Percentiles rank a stretch among this genome's conserved stretches.
Evolutionary conservation across 2,888 invertebrate genomes (phyloP).

Genomic region (Tyria jacobaeae): DNA sequence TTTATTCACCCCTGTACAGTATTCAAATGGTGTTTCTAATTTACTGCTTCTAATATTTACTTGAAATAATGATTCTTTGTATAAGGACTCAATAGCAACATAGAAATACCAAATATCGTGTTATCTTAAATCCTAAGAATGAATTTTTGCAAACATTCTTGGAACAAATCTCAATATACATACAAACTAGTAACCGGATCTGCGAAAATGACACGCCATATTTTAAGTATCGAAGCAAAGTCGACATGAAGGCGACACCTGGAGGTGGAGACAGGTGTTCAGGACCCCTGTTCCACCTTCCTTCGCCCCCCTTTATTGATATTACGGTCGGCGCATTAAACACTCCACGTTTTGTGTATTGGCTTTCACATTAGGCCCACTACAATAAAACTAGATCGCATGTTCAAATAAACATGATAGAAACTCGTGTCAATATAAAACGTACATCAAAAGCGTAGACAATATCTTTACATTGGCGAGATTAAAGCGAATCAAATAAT

Average conservation of each 20-base stretch:
- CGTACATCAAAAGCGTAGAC: constrained; percentile 13
- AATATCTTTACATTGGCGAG: constrained; percentile 22
- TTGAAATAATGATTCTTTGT: too few species aligned
- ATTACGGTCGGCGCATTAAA: constrained; percentile 78
- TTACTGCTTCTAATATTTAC: not conserved
- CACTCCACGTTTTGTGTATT: constrained; percentile 74
- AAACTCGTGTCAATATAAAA: constrained; percentile 22
- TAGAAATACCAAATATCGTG: not conserved
- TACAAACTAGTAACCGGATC: constrained; percentile 76
- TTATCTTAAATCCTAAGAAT: constrained; percentile 6
- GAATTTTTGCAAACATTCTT: constrained; percentile 55
- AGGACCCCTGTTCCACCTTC: constrained; percentile 51
- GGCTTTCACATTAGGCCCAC: constrained; percentile 66
- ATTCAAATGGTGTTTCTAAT: not conserved
- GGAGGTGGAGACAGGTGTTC: constrained; percentile 63
- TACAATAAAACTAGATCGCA: constrained; percentile 69
- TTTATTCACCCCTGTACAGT: not conserved
- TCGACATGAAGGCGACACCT: constrained; percentile 70
- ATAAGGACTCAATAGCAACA: not conserved
- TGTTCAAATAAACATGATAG: constrained; percentile 41
- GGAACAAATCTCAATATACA: constrained; percentile 68
- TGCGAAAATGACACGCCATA: constrained; percentile 77
- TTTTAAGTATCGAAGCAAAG: constrained; percentile 79
- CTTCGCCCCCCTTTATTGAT: constrained; percentile 73
- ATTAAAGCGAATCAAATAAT: constrained; percentile 40